Evolutionary conservation across 30 jellyfish, hydroid and myxozoan genomes (phyloP), one percentile per base, ranked within the genome.

Genomic region (Turritopsis dohrnii): DNA sequence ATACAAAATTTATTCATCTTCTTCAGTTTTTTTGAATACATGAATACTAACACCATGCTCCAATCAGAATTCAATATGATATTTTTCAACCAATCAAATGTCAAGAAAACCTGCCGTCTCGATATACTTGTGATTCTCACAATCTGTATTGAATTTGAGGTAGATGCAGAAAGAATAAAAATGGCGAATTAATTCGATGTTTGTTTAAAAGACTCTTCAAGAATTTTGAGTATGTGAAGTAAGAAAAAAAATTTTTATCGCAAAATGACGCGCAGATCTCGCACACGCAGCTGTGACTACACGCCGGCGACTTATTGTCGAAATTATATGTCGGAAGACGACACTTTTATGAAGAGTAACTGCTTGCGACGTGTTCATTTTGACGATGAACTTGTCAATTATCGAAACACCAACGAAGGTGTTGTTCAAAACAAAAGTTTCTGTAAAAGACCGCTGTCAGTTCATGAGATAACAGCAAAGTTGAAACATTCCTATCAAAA

Each of bases 401-500:
- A 69, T 19, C 16, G 77, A 69, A 69, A 69, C 22, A 69, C 23
- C 17, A 27, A 69, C 30, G 30, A 69, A 19, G 31, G 16, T 23
- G 31, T 17, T 27, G 19, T 8, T 0, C 13, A 5, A 3, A 41
- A 41, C 13, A 41, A 41, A 41, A 41, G 13, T 41, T 41, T 41
- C 60, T 41, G 60, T 41, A 41, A 41, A 41, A 69, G 30, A 0
- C 77, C 28, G 8, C 22, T 69, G 17, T n/a, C 77, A 21, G 52
- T 82, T 65, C 83, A 82, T 31, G 73, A 30, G 21, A 82, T 71
- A 17, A 82, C 89, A 28, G 53, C 86, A 71, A 82, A 82, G 71
- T 28, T 82, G 73, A 82, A 82, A 72, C 83, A 82, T 21, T 82
- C 89, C 29, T 82, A 82, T 66, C 73, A 82, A 65, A 82, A 66